Evolutionary conservation across 2,113 vertebrate genomes (phyloP), one percentile per base, ranked within the genome.

Genomic region (Pyxicephalus adspersus): DNA sequence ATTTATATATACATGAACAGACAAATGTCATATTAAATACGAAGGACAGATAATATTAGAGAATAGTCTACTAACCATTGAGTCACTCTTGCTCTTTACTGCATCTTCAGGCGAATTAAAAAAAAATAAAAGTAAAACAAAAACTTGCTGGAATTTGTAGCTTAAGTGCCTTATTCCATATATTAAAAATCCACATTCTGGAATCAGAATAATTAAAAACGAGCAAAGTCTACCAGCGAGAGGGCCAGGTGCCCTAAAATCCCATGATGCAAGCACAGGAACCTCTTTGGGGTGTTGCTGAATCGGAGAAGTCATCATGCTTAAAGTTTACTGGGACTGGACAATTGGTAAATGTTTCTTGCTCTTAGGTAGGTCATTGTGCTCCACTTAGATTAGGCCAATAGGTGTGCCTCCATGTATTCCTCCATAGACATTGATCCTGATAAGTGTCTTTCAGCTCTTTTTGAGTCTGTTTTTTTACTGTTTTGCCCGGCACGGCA

Each of bases 21-120:
- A 18, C 52, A 34, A 31, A 64, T 1, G 19, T n/a, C 58, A 78
- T 8, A 51, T 76, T 81, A 85, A 0, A 31, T 82, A 16, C 28
- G 76, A 50, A 50, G 26, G 54, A 55, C 71, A 61, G 55, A 76
- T 57, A 86, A 50, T 57, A 81, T 81, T 64, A 81, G 51, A 58
- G 29, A 58, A 72, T 54, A 60, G 17, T 23, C 52, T 84, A 2
- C 76, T 55, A 54, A 77, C 85, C 83, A 77, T 78, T 75, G 63
- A 2, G 68, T 31, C 71, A 73, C 77, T 58, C 52, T 0, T 76
- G 25, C 58, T 64, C 55, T 4, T 45, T 55, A 26, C 64, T 22
- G 83, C 57, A 52, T 52, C 81, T 67, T 71, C 70, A 11, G 38
- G 50, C 13, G 11, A 73, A 22, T 51, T 70, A 31, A 63, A 29